Evolutionary conservation across 2,888 invertebrate genomes (phyloP), one percentile per base, ranked within the genome.

Genomic region (Spisula subtruncata): DNA sequence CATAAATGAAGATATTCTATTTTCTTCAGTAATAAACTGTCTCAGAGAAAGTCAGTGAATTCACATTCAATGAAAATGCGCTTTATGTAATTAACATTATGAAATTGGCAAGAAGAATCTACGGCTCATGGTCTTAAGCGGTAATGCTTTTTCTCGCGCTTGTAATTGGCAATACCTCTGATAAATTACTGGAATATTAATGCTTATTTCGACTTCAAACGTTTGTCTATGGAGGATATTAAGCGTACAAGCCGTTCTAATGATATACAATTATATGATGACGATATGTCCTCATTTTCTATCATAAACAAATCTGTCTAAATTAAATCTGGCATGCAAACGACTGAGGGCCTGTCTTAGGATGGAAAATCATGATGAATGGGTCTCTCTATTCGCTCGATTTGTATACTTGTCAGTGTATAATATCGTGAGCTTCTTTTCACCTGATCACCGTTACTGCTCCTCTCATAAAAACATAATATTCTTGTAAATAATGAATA

Each of bases 331-430:
- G 85, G 80, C 85, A 85, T 79, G 85, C 56, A 51, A 25, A 56
- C 80, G 48, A 56, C 80, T 80, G 83, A 18, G 89, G 14, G 29
- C 35, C 41, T 81, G 85, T 82, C 89, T 82, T n/a, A 25, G n/a
- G 46, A 81, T 41, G 48, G 48, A 83, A 83, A 89, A 89, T 86
- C 79, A 89, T 86, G 83, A 81, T 48, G 66, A 54, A 48, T 56
- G 56, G 56, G 56, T 56, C 81, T 83, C 48, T 54, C 1, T 32
- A 85, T 85, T 80, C 14, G 35, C 35, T 75, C 85, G 85, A 87
- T 90, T 87, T 87, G 90, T 90, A 85, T 87, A 85, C 75, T 35
- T 89, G 89, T 90, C 87, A 90, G 87, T 60, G 6, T 25, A 25
- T 66, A 66, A 66, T 66, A 66, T 54, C 66, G 56, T 66, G 60